Conservation (phyloP, 2,797 vertebrate genomes). For the Champsocephalus esox region DNA sequence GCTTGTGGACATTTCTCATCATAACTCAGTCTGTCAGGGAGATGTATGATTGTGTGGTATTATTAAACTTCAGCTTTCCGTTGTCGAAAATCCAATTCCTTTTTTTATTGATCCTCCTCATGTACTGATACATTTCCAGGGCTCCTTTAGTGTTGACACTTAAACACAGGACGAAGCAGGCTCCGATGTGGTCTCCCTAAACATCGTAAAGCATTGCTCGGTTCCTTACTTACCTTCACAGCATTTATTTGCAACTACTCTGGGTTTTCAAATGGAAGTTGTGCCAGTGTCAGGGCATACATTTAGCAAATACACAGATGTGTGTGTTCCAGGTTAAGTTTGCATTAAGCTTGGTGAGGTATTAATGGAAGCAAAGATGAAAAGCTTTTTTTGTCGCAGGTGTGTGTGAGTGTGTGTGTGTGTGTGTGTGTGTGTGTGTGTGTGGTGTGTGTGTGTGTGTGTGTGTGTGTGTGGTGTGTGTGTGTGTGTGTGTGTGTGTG, state of each 20-base stretch:
- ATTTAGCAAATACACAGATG: not conserved
- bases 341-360: conserved; percentile 1
- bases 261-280: conserved; percentile 6
- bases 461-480: not conserved
- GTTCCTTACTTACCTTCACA: not conserved
- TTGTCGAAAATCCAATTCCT: conserved; percentile 74
- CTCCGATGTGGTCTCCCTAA: conserved; percentile 31
- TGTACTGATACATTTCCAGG: conserved; percentile 66
- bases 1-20: conserved; percentile 55
- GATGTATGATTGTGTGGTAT: conserved; percentile 72
- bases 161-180: conserved; percentile 35
- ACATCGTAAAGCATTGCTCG: not conserved
- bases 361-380: conserved; percentile 32
- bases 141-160: conserved; percentile 56
- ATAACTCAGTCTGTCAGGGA: conserved; percentile 68
- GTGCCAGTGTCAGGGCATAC: not conserved
- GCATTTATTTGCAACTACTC: conserved; percentile 14
- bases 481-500: not conserved
- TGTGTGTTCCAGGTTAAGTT: conserved; percentile 5
- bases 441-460: no score
- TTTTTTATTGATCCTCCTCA: conserved; percentile 77
- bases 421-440: no score
- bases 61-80: conserved; percentile 70
- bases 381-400: conserved; percentile 9
- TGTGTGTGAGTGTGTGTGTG: not conserved